A percentile compares a stretch with the other conserved stretches of the same genome.
Evolutionary conservation across 2,888 invertebrate genomes (phyloP).

Genomic region (Phyto melanocephala): DNA sequence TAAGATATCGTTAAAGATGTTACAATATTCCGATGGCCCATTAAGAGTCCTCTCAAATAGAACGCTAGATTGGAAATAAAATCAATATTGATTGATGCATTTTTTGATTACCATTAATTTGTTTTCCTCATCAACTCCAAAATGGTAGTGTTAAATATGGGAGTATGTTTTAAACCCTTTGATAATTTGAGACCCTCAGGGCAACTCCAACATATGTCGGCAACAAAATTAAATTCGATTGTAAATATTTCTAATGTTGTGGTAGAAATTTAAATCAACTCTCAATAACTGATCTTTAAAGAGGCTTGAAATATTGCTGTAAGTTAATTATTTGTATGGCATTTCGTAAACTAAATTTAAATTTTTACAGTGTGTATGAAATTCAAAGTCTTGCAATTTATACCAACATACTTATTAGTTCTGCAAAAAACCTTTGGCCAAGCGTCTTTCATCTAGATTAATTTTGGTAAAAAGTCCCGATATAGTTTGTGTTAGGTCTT

Average conservation of each 20-base stretch:
- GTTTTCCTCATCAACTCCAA: background rate
- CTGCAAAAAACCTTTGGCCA: constrained; percentile 19
- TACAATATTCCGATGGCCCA: constrained; percentile 2
- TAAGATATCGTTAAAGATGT: constrained; percentile 1
- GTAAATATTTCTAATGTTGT: background rate
- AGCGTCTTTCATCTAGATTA: constrained; percentile 1
- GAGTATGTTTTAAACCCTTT: background rate
- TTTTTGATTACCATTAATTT: constrained; percentile 22
- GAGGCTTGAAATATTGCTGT: background rate
- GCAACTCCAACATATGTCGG: constrained; percentile 3
- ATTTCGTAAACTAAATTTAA: background rate
- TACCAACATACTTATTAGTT: background rate
- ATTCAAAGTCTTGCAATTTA: background rate
- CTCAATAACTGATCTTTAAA: background rate
- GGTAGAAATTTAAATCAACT: background rate
- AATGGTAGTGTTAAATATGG: background rate
- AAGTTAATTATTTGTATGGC: background rate
- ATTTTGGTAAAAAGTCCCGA: constrained; percentile 13
- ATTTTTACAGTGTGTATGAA: background rate
- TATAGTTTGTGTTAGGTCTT: constrained; percentile 7
- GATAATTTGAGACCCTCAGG: background rate
- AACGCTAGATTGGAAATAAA: background rate
- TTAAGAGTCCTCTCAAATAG: background rate
- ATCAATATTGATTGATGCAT: background rate
- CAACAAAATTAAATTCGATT: background rate